These are phyloP conservation scores for Callocephalon fimbriatum DNA, from an alignment of 2,113 vertebrate species.

Conservation along the genomic window DNA sequence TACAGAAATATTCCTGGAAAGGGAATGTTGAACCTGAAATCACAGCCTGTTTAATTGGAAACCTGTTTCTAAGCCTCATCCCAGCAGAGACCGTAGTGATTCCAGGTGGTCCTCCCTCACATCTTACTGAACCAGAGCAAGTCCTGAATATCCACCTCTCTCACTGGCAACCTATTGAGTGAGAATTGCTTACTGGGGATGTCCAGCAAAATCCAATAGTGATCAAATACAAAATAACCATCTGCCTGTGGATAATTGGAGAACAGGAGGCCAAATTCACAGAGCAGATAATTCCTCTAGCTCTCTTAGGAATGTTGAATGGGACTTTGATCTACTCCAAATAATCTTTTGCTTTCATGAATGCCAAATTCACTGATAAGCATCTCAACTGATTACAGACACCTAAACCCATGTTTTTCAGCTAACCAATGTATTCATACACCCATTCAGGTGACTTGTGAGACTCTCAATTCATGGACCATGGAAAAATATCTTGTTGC, in stretches of 20 bases:
- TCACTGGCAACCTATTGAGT: neutral
- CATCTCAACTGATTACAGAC: neutral
- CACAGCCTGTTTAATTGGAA: neutral
- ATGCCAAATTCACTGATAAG: neutral
- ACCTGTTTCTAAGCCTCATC: neutral
- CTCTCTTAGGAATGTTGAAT: neutral
- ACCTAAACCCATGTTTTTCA: neutral
- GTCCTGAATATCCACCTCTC: neutral
- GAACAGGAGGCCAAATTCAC: neutral
- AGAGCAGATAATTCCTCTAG: neutral
- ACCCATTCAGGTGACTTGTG: neutral
- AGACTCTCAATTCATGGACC: neutral
- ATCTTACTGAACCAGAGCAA: neutral
- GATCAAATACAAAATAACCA: constrained; percentile 20
- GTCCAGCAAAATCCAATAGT: neutral
- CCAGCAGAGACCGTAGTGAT: neutral
- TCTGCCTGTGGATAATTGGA: constrained; percentile 1
- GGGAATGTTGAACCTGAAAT: neutral
- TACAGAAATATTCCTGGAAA: neutral
- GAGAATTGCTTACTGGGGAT: neutral
- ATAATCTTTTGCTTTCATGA: neutral
- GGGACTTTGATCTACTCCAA: neutral
- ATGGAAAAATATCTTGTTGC: neutral
- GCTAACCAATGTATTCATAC: neutral
- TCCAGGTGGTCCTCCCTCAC: neutral